Evolutionary conservation across 2,888 invertebrate species (phyloP).

Genomic region (Chorisops tibialis): DNA sequence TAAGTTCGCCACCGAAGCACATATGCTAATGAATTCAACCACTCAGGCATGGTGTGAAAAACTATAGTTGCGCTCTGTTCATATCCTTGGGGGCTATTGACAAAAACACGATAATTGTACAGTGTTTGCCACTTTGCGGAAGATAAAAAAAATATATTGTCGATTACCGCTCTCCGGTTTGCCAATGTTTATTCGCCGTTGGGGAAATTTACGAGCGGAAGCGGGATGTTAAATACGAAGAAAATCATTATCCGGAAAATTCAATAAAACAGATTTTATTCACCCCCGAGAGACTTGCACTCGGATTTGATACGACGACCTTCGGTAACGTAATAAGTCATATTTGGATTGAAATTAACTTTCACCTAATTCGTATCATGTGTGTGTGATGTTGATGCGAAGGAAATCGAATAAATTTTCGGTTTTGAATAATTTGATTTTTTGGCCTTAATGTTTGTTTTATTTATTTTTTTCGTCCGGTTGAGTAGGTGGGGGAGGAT

Average conservation of each 20-base stretch:
- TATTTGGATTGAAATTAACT: slow-evolving; percentile 3
- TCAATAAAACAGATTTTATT: slow-evolving; percentile 12
- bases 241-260: slow-evolving; percentile 25
- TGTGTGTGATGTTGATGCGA: too few relatives aligned
- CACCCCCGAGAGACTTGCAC: background rate
- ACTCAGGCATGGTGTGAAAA: background rate
- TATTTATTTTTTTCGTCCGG: too few relatives aligned
- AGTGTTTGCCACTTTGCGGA: slow-evolving; percentile 22
- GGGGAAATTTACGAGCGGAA: slow-evolving; percentile 13
- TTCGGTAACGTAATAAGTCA: slow-evolving; percentile 9
- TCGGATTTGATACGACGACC: background rate
- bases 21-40: slow-evolving; percentile 7
- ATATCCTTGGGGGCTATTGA: background rate
- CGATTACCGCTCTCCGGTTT: background rate
- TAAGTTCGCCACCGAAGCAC: too few relatives aligned
- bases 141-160: too few relatives aligned
- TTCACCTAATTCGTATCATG: background rate
- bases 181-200: slow-evolving; percentile 15
- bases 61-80: background rate
- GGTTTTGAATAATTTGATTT: too few relatives aligned
- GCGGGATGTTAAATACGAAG: slow-evolving; percentile 9
- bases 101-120: slow-evolving; percentile 9
- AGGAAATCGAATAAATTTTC: too few relatives aligned
- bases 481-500: too few relatives aligned
- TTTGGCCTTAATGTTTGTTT: too few relatives aligned